phyloP scores from a whole-genome alignment of 2,797 vertebrate genomes.

The Pyrocephalus nanus region DNA sequence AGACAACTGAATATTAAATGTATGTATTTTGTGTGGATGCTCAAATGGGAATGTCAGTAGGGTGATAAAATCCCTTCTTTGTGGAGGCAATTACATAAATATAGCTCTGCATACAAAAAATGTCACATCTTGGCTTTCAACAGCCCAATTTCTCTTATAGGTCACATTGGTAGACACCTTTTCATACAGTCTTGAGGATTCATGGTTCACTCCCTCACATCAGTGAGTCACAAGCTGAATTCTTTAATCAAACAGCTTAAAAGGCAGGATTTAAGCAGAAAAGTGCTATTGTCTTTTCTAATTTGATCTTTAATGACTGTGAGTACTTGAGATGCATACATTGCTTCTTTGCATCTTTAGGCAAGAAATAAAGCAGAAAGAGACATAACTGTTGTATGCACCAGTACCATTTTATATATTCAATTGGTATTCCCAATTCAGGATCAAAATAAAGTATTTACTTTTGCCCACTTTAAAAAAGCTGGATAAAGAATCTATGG shows the following conservation, averaged over 20 bases:
- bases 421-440: not conserved
- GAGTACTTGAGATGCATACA: not conserved
- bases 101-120: not conserved
- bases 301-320: not conserved
- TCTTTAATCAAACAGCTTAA: not conserved
- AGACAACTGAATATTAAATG: not conserved
- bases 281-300: not conserved
- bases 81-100: not conserved
- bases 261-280: not conserved
- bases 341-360: not conserved
- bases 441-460: not conserved
- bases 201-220: not conserved
- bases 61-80: not conserved
- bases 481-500: not conserved
- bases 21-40: not conserved
- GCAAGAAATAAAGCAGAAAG: not conserved
- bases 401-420: not conserved
- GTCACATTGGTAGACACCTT: not conserved
- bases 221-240: not conserved
- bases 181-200: not conserved
- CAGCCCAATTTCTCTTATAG: not conserved
- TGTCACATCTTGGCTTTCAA: not conserved
- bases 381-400: not conserved
- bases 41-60: not conserved
- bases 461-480: not conserved